phyloP scores from a whole-genome alignment of 2,888 invertebrate genomes.

The Dynastes tityus region DNA sequence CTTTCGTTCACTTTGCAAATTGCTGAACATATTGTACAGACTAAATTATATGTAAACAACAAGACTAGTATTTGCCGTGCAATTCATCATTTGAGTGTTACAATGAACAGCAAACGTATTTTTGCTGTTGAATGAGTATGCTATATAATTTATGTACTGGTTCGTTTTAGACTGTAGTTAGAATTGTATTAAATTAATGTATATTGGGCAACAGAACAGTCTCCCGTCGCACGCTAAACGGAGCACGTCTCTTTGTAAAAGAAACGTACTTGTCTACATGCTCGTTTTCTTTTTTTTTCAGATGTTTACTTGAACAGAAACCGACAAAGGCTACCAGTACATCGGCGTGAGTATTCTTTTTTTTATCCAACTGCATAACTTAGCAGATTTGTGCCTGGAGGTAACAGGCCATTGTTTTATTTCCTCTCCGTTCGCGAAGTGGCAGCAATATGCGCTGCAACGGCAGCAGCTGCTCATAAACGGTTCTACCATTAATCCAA shows the following conservation, averaged over 20 bases:
- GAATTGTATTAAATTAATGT: too few species aligned
- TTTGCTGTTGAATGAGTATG: too few species aligned
- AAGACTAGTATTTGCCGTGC: too few species aligned
- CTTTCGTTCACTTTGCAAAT: too few species aligned
- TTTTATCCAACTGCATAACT: constrained; percentile 18
- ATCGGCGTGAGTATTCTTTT: constrained; percentile 36
- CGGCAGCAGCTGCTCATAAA: constrained; percentile 48
- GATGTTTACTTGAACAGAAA: constrained; percentile 26
- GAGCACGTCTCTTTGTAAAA: neutral
- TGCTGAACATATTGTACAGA: too few species aligned
- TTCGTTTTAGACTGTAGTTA: too few species aligned
- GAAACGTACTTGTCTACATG: neutral
- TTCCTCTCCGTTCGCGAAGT: constrained; percentile 29
- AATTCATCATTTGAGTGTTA: too few species aligned
- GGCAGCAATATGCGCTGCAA: constrained; percentile 33
- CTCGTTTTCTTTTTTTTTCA: constrained; percentile 13
- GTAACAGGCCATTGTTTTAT: constrained; percentile 43
- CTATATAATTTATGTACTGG: too few species aligned
- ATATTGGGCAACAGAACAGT: too few species aligned
- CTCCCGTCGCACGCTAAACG: neutral
- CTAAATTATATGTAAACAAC: too few species aligned
- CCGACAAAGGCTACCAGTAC: constrained; percentile 11
- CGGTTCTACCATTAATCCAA: constrained; percentile 42
- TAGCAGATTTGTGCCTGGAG: constrained; percentile 37
- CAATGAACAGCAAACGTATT: too few species aligned